phyloP scores from a whole-genome alignment of 2,888 invertebrate species.

The Hirtodrosophila histrioides region DNA sequence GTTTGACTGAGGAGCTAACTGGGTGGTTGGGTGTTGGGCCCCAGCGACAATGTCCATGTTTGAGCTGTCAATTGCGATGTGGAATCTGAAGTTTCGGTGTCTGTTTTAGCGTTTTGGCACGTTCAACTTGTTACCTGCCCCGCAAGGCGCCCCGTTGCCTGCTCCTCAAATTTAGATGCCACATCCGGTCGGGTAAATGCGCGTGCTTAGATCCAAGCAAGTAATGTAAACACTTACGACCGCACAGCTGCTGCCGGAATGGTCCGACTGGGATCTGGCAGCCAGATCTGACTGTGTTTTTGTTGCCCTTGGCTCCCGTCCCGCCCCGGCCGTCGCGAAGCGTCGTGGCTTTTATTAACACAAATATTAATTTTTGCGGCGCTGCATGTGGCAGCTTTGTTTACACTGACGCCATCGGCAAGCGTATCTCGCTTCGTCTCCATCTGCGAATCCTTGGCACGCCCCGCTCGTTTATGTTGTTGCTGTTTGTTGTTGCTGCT shows the following conservation, averaged over 20 bases:
- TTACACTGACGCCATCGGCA: constrained; percentile 71
- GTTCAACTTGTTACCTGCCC: constrained; percentile 58
- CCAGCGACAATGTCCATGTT: constrained; percentile 39
- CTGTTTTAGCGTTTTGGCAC: constrained; percentile 70
- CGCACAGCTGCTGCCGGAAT: constrained; percentile 70
- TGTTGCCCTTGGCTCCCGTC: constrained; percentile 12
- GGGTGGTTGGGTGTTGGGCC: not conserved
- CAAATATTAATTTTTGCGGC: constrained; percentile 79
- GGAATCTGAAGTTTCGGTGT: constrained; percentile 31
- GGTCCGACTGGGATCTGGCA: constrained; percentile 21
- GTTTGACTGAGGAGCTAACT: not conserved
- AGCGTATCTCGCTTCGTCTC: constrained; percentile 13
- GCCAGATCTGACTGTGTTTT: constrained; percentile 22
- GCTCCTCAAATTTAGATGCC: constrained; percentile 35
- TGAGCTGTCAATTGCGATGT: constrained; percentile 24
- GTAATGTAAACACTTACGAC: constrained; percentile 76
- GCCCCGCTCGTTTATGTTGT: constrained; percentile 42
- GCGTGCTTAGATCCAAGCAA: constrained; percentile 72
- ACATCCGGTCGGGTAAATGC: constrained; percentile 61
- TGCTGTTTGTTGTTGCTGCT: constrained; percentile 1
- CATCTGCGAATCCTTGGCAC: constrained; percentile 12
- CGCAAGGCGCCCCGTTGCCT: not conserved
- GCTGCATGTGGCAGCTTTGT: constrained; percentile 75
- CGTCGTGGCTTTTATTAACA: constrained; percentile 70
- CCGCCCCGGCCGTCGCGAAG: not conserved